phyloP scores from a whole-genome alignment of 92 coral and sea anemone species.

The Virgularia gustaviana region DNA sequence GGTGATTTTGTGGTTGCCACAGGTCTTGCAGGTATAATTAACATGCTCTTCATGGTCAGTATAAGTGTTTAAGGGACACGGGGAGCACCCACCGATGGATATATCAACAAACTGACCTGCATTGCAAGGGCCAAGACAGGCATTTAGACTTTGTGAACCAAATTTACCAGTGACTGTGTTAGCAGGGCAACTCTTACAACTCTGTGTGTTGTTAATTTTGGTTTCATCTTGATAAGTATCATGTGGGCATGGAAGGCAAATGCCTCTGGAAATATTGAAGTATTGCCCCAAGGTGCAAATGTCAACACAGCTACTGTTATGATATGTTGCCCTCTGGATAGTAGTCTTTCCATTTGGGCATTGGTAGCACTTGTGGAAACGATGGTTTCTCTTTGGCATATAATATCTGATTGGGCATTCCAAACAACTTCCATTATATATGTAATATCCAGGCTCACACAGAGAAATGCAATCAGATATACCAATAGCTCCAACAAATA shows the following conservation, averaged over 20 bases:
- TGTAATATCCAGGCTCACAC: conserved; percentile 1
- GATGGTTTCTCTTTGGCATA: neutral
- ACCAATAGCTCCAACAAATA: neutral
- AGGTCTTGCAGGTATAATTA: no score
- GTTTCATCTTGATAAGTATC: conserved; percentile 16
- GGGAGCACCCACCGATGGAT: neutral
- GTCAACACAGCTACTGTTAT: neutral
- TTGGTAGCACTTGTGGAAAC: conserved; percentile 1
- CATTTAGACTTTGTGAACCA: neutral
- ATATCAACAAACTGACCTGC: neutral
- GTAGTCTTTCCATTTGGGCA: conserved; percentile 1
- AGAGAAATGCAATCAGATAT: neutral
- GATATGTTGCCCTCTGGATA: neutral
- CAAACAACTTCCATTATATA: neutral
- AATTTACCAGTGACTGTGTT: neutral
- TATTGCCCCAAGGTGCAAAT: neutral
- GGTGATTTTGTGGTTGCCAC: no score
- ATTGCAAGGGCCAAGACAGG: conserved; percentile 1
- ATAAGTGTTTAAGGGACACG: neutral
- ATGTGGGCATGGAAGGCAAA: conserved; percentile 3
- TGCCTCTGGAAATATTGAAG: conserved; percentile 11
- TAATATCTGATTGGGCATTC: conserved; percentile 4
- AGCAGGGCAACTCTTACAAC: conserved; percentile 3
- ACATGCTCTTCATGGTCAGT: no score
- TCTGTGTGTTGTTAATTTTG: neutral